Evolutionary conservation across 2,888 invertebrate genomes (phyloP).

Genomic region (Glaucopsyche alexis): DNA sequence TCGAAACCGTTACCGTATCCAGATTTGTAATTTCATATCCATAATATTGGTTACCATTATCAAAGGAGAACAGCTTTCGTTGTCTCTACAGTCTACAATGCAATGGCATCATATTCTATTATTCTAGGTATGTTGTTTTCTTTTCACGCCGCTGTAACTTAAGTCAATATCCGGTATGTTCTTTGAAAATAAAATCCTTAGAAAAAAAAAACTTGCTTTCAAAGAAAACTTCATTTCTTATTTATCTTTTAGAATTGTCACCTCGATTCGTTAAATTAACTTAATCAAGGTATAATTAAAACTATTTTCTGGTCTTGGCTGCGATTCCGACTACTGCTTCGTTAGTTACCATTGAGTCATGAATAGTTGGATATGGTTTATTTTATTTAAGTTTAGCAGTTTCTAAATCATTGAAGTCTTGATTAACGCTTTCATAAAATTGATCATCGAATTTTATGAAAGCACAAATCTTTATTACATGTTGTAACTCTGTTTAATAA

Average conservation of each 20-base stretch:
- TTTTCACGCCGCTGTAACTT: neutral
- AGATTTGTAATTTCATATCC: too few species aligned
- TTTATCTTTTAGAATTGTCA: slow-evolving; percentile 1
- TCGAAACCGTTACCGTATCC: too few species aligned
- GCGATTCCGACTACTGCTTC: slow-evolving; percentile 15
- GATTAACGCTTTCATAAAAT: neutral
- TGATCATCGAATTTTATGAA: too few species aligned
- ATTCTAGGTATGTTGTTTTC: neutral
- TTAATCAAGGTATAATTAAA: slow-evolving; percentile 19
- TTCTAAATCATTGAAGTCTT: neutral
- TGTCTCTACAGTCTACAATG: neutral
- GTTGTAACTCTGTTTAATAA: too few species aligned
- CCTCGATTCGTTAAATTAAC: slow-evolving; percentile 7
- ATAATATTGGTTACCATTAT: too few species aligned
- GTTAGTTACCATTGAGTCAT: slow-evolving; percentile 5
- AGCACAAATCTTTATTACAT: too few species aligned
- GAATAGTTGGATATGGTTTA: neutral
- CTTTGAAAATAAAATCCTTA: neutral
- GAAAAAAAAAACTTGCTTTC: neutral
- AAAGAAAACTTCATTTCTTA: neutral
- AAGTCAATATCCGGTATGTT: neutral
- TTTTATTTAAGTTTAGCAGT: neutral
- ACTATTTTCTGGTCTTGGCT: slow-evolving; percentile 18
- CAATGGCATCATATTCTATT: too few species aligned
- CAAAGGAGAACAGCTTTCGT: neutral